Conservation (phyloP, 2,113 vertebrate genomes). For the Boulengerochromis microlepis region DNA sequence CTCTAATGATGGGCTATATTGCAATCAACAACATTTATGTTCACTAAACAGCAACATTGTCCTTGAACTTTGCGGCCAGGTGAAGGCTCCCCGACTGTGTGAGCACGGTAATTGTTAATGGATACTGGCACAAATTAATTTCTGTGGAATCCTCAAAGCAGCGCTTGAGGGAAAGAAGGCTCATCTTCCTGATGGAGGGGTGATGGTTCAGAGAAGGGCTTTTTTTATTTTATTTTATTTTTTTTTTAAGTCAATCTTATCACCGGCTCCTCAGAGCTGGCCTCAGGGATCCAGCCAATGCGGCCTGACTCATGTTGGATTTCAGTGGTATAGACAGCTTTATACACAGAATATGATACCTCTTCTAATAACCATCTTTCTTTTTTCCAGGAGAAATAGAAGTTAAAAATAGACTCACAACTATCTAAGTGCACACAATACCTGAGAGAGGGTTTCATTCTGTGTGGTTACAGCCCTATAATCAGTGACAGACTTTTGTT, state of each 20-base stretch:
- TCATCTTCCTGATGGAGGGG: neutral
- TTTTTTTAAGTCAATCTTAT: neutral
- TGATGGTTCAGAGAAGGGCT: neutral
- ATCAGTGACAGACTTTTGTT: neutral
- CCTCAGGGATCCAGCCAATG: neutral
- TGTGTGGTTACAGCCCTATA: neutral
- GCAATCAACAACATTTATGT: neutral
- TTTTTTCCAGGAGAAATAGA: neutral
- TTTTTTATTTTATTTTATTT: neutral
- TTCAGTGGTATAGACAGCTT: neutral
- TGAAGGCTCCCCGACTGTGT: neutral
- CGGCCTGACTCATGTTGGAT: neutral
- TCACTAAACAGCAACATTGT: neutral
- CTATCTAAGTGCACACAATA: neutral
- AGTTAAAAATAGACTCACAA: constrained; percentile 13
- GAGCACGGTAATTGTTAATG: neutral
- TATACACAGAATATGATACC: neutral
- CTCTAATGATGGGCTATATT: neutral
- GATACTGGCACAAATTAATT: neutral
- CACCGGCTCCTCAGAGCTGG: neutral
- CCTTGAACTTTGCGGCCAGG: neutral
- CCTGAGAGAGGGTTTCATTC: neutral
- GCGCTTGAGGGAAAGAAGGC: neutral
- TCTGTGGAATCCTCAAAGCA: neutral
- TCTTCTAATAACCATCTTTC: neutral